Evolutionary conservation across 2,113 vertebrate genomes (phyloP), one percentile per base, ranked within the genome.

Genomic region (Syngnathoides biaculeatus): DNA sequence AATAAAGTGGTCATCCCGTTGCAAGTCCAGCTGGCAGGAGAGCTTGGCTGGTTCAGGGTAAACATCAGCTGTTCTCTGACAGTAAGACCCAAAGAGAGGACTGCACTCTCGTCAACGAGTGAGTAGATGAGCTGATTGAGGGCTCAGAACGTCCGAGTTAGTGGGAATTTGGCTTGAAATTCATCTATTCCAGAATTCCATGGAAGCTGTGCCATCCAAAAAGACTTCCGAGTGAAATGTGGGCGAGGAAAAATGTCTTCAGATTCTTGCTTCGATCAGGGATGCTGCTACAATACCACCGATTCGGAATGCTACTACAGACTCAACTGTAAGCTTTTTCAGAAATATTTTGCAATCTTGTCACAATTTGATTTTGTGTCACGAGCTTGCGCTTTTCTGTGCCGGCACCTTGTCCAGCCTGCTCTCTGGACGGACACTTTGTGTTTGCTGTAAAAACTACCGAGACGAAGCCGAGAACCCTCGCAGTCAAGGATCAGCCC

Each of bases 371-470:
- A 11, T 4, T 9, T 55, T 22, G 12, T 30, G 5, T 57, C 27
- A 30, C 27, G 6, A 15, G 2, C 9, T 2, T 27, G 5, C 14
- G 0, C 24, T 42, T 22, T 39, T 11, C 4, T 64, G 35, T 63
- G 45, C 24, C 10, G 30, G 57, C 35, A 3, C 1, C 35, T 27
- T 38, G 17, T 60, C 13, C 73, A 91, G 90, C 79, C 48, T 91
- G 90, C 69, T 88, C 90, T 60, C 55, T 86, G 72, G 90, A 91
- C 0, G 85, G 88, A 77, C 77, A 90, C 61, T 87, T 91, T 79
- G 84, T 91, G 69, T 90, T 91, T 73, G 82, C 85, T 0, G 85
- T 91, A 0, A 71, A 71, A 24, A 27, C 79, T 0, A 26, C 76
- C 47, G 87, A 84, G 75, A 69, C 70, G 0, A 61, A 81, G 15